Base-by-base conservation (phyloP, 1,140 invertebrate genomes). In the Ruditapes philippinarum region DNA sequence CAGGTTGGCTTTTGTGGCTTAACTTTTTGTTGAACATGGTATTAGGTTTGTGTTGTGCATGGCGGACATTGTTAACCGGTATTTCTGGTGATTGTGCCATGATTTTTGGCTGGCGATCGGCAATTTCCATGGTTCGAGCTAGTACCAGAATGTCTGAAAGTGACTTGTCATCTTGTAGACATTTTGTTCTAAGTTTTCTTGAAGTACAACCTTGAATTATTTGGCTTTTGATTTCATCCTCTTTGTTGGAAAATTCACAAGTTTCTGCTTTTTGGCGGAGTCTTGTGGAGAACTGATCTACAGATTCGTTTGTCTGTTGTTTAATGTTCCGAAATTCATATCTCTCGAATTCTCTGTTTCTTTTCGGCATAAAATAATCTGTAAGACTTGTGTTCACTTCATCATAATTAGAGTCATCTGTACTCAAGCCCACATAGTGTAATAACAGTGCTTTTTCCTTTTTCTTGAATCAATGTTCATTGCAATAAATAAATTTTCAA, bases 321-420 rank as follows among this genome's bases (percentile, higher is more conserved):
- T 86, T 90, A n/a, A 74, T 36, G 45, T 90, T 73, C 31, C 74
- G 31, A 31, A 90, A 90, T 54, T 70, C 38, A 62, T 80, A 91
- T 28, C 31, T 73, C 54, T 87, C 89, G 45, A 79, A 86, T 70
- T 90, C 82, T 33, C 2, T 88, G 40, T 91, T 91, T 60, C 62
- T 74, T 78, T 86, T 94, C 97, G 97, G 97, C 31, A 42, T 42
- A 36, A 90, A 91, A 33, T 88, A 83, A 0, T 74, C 82, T 49
- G 33, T 76, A 17, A 91, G 49, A 17, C 36, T 68, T n/a, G 45
- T 28, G 45, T 36, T 51, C 0, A 83, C 51, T 42, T 33, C 28
- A 19, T 74, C 60, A 45, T 45, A 45, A 45, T 45, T 45, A 45
- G 5, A 5, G 42, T 45, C 42, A 45, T n/a, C 42, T 45, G 42